Base-by-base conservation (phyloP, 1,140 invertebrate genomes). In the Chionoecetes opilio region DNA sequence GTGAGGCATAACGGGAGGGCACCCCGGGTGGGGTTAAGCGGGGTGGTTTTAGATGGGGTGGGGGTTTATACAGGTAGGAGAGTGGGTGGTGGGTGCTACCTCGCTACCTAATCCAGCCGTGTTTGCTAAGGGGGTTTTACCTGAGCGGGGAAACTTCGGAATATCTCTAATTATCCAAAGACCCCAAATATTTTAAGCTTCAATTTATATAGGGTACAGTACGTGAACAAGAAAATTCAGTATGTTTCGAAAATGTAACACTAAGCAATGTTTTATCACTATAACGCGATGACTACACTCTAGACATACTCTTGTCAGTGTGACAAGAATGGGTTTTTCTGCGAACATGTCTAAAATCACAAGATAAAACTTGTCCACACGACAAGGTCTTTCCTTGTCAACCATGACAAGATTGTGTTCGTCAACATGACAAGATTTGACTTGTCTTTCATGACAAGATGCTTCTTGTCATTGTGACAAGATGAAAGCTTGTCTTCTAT, bases 91-190 rank as follows among this genome's bases (percentile, higher is more conserved):
- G 21, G n/a, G 21, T 17, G 63, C 63, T 75, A 26, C n/a, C 63
- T 75, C 63, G 63, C 63, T 75, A 75, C 21, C n/a, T 75, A 75
- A 26, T 75, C 63, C 63, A 75, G 21, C 63, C 21, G 63, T 26
- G 63, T 26, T 17, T 75, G 63, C 63, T 26, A 75, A n/a, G 26
- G 63, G 63, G n/a, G 41, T 46, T 26, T 75, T 2, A 26, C 21
- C n/a, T 75, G 63, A 53, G 46, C 63, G 63, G 26, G 63, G 21
- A 26, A n/a, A n/a, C 63, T 26, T 75, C 21, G 21, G 63, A 75
- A 75, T 75, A 75, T 75, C 63, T 75, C 63, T 75, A 75, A 75
- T 75, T 75, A 75, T 75, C 63, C 21, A n/a, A 75, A n/a, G 21
- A 26, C 63, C 63, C n/a, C n/a, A 75, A 75, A 75, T 0, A 21